phyloP scores from a whole-genome alignment of 2,113 vertebrate species.

The Gymnobelideus leadbeateri region DNA sequence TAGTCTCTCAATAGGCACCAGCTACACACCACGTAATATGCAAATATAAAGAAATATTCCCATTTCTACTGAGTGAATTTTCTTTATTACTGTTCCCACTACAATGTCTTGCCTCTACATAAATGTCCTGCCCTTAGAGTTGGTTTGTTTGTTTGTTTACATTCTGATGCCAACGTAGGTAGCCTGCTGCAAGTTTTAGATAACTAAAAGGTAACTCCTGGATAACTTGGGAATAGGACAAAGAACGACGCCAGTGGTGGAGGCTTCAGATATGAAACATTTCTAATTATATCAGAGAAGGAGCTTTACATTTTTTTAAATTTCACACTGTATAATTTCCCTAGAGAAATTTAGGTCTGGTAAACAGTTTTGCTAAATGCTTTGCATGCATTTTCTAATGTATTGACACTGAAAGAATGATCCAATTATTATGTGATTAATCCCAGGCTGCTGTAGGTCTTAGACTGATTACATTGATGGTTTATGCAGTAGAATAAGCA shows the following conservation, averaged over 20 bases:
- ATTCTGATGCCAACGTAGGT: neutral
- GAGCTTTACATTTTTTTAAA: conserved; percentile 53
- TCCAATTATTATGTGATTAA: conserved; percentile 80
- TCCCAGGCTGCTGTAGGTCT: conserved; percentile 66
- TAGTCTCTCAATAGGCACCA: neutral
- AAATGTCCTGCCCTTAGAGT: neutral
- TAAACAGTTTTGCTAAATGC: conserved; percentile 57
- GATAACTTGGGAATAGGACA: conserved; percentile 25
- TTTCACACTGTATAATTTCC: conserved; percentile 63
- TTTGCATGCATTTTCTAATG: conserved; percentile 65
- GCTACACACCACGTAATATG: neutral
- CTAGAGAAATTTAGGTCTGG: conserved; percentile 60
- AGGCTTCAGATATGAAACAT: neutral
- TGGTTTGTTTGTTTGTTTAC: neutral
- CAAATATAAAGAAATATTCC: neutral
- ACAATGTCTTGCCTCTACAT: neutral
- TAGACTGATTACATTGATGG: conserved; percentile 49
- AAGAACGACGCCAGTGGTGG: neutral
- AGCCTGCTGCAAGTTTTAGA: neutral
- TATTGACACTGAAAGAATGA: conserved; percentile 75
- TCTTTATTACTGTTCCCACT: conserved; percentile 3
- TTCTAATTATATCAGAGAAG: conserved; percentile 68
- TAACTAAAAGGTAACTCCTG: neutral
- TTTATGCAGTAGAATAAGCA: conserved; percentile 64
- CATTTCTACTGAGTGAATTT: conserved; percentile 19